Evolutionary conservation across 2,888 invertebrate species (phyloP).

Genomic region (Stratiomys singularior): DNA sequence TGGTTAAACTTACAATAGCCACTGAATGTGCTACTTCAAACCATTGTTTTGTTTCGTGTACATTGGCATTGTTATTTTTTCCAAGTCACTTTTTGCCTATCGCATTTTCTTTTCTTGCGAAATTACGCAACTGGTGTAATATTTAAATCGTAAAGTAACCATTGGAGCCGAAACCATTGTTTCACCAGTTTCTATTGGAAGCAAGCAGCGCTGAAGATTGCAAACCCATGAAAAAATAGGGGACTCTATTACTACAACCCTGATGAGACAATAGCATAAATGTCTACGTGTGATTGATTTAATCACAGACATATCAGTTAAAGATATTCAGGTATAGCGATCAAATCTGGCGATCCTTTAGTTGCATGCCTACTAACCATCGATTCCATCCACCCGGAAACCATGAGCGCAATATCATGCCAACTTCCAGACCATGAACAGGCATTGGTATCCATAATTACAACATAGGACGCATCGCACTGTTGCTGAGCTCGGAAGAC

Average conservation of each 20-base stretch:
- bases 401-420: no score
- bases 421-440: no score
- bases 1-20: not conserved
- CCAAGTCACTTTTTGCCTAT: not conserved
- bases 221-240: not conserved
- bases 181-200: not conserved
- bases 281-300: no score
- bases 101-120: not conserved
- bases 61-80: not conserved
- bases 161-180: not conserved
- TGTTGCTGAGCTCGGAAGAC: not conserved
- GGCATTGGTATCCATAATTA: no score
- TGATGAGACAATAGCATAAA: no score
- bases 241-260: no score
- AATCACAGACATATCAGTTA: not conserved
- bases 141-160: not conserved
- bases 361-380: not conserved
- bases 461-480: not conserved
- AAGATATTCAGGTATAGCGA: not conserved
- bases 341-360: not conserved
- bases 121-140: not conserved
- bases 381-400: not conserved
- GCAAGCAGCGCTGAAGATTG: not conserved
- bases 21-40: not conserved
- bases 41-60: not conserved